phyloP scores from a whole-genome alignment of 2,113 vertebrate species.

The Psittacara wagleri region DNA sequence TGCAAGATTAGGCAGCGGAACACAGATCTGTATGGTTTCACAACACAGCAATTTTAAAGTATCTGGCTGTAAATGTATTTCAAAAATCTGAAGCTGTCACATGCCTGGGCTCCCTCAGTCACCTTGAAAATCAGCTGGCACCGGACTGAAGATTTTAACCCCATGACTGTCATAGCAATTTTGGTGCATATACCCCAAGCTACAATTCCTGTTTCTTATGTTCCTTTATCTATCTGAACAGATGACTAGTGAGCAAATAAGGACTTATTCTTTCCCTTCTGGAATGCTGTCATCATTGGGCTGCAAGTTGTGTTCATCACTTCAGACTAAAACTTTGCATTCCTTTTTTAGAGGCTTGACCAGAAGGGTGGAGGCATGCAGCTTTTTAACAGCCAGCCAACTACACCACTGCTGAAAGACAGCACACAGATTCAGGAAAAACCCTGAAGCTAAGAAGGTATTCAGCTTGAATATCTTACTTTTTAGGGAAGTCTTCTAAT shows the following conservation, averaged over 20 bases:
- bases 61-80: neutral
- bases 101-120: neutral
- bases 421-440: neutral
- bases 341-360: neutral
- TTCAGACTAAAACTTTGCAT: neutral
- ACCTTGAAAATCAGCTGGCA: rapidly evolving
- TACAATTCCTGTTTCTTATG: neutral
- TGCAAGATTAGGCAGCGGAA: neutral
- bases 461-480: neutral
- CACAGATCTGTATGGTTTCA: neutral
- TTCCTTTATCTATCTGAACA: neutral
- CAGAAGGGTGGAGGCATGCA: neutral
- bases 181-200: neutral
- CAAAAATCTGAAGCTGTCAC: neutral
- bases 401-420: neutral
- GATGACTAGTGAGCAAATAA: neutral
- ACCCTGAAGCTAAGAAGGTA: neutral
- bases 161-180: neutral
- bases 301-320: neutral
- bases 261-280: neutral
- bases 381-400: neutral
- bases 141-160: neutral
- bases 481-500: neutral
- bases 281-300: neutral
- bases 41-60: neutral